Percentiles rank a stretch among this genome's conserved stretches.
These are phyloP conservation scores for Brachionus calyciflorus DNA, from an alignment of 1,140 invertebrate genomes.

Conservation along the genomic window DNA sequence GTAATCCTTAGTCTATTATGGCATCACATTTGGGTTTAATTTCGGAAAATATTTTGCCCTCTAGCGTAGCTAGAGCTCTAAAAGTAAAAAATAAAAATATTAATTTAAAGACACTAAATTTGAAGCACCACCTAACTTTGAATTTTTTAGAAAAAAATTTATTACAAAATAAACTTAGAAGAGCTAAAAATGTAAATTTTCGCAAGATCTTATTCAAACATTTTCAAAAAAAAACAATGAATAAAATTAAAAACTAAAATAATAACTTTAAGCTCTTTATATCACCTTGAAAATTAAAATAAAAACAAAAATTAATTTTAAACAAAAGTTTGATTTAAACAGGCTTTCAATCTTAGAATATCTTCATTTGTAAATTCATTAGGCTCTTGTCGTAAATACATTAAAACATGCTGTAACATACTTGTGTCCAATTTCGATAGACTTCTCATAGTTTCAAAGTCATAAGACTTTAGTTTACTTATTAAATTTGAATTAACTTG, in stretches of 20 bases:
- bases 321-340: conserved; percentile 27
- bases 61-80: too few relatives aligned
- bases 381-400: neutral
- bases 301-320: neutral
- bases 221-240: too few relatives aligned
- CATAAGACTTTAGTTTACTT: neutral
- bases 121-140: too few relatives aligned
- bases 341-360: neutral
- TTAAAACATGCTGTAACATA: neutral
- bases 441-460: neutral
- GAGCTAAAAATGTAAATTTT: too few relatives aligned
- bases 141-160: too few relatives aligned
- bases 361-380: neutral
- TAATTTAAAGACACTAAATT: too few relatives aligned
- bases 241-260: conserved; percentile 8
- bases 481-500: conserved; percentile 18
- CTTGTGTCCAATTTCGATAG: conserved; percentile 3
- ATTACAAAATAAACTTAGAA: too few relatives aligned
- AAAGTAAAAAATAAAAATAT: too few relatives aligned
- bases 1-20: too few relatives aligned
- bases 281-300: neutral
- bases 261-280: neutral
- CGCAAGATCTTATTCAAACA: too few relatives aligned
- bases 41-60: too few relatives aligned
- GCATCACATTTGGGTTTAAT: too few relatives aligned